These are phyloP conservation scores for Molanna angustata DNA, from an alignment of 2,888 invertebrate species.

Conservation along the genomic window DNA sequence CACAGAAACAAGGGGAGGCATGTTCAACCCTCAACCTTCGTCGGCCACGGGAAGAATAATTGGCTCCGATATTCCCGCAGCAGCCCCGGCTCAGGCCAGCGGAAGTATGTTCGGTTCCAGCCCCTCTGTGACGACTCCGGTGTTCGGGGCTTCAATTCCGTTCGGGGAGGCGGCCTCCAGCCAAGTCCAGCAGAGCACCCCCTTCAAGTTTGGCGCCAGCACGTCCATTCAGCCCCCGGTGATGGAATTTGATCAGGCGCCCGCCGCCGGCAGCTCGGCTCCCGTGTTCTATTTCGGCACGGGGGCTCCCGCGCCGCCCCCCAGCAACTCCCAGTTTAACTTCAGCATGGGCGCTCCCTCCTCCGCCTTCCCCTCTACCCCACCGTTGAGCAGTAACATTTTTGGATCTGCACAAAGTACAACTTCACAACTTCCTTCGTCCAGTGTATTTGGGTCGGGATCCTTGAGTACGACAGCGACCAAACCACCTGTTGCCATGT, in stretches of 20 bases:
- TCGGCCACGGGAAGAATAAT: slow-evolving; percentile 18
- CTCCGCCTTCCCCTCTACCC: slow-evolving; percentile 18
- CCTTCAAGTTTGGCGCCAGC: slow-evolving; percentile 22
- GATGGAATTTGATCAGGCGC: slow-evolving; percentile 18
- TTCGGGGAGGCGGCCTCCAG: slow-evolving; percentile 22
- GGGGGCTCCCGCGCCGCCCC: slow-evolving; percentile 29
- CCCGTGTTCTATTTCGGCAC: slow-evolving; percentile 39
- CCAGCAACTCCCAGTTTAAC: slow-evolving; percentile 26
- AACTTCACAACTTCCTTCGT: too few species aligned
- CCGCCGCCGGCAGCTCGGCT: slow-evolving; percentile 21
- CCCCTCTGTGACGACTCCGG: slow-evolving; percentile 23
- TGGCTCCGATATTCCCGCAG: slow-evolving; percentile 8
- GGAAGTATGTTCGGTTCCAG: slow-evolving; percentile 26
- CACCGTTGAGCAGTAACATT: too few species aligned
- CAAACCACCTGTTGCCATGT: too few species aligned
- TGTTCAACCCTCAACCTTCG: slow-evolving; percentile 18
- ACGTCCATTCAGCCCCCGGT: slow-evolving; percentile 6
- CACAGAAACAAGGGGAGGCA: slow-evolving; percentile 7
- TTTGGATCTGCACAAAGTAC: too few species aligned
- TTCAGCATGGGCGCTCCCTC: slow-evolving; percentile 30
- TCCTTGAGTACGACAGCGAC: too few species aligned
- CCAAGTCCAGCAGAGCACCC: slow-evolving; percentile 4
- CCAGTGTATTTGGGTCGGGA: too few species aligned
- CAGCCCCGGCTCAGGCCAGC: slow-evolving; percentile 10
- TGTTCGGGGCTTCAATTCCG: slow-evolving; percentile 28